phyloP scores from a whole-genome alignment of 2,888 invertebrate species.

The Clivina fossor region DNA sequence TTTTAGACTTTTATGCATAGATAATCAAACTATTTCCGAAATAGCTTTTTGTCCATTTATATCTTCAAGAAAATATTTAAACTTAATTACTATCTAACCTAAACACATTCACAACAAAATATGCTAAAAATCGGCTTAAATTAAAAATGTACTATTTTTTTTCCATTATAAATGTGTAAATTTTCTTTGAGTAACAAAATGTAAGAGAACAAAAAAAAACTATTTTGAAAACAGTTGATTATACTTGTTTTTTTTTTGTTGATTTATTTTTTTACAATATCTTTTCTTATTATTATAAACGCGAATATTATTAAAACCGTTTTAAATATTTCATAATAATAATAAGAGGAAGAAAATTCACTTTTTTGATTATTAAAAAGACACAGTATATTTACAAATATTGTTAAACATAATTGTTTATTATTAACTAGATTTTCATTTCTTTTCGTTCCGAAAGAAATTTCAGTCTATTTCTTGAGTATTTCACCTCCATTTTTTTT shows the following conservation, averaged over 20 bases:
- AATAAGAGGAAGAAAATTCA: conserved; percentile 28
- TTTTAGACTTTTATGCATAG: conserved; percentile 7
- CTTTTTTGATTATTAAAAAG: conserved; percentile 33
- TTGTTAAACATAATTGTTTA: conserved; percentile 13
- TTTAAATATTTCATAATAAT: conserved; percentile 16
- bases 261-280: neutral
- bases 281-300: conserved; percentile 16
- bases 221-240: neutral
- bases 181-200: too few species aligned
- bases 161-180: too few species aligned
- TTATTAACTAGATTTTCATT: conserved; percentile 10
- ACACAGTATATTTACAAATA: conserved; percentile 28
- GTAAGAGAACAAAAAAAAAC: neutral
- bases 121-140: too few species aligned
- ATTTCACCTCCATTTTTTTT: conserved; percentile 23
- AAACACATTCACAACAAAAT: too few species aligned
- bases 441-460: conserved; percentile 6
- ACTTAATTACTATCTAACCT: too few species aligned
- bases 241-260: neutral
- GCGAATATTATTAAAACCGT: conserved; percentile 24
- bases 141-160: too few species aligned
- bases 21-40: too few species aligned
- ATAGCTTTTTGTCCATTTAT: too few species aligned
- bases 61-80: too few species aligned
- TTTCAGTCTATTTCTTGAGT: conserved; percentile 31